Evolutionary conservation across 2,888 invertebrate species (phyloP).

Genomic region (Sialis lutaria): DNA sequence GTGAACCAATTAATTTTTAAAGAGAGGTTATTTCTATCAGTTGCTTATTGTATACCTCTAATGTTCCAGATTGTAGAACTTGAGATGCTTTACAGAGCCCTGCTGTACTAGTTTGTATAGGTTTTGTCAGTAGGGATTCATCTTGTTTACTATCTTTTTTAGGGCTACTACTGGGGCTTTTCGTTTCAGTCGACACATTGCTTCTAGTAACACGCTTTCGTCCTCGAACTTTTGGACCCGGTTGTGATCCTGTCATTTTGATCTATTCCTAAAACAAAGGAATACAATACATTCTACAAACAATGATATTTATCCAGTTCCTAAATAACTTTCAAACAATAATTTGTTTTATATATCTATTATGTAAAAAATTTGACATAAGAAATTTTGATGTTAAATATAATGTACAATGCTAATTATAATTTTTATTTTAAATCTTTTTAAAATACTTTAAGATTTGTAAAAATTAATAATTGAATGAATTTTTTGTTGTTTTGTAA

Average conservation of each 20-base stretch:
- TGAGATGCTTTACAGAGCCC: conserved; percentile 53
- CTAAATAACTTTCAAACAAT: no score
- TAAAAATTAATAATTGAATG: no score
- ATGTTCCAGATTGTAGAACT: conserved; percentile 56
- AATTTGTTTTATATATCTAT: no score
- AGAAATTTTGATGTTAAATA: no score
- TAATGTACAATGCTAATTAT: no score
- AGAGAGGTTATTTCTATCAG: conserved; percentile 2
- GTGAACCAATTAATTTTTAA: not conserved
- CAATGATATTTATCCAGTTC: no score
- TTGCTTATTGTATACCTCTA: conserved; percentile 37
- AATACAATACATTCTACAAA: not conserved
- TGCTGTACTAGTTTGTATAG: conserved; percentile 48
- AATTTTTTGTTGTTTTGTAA: no score
- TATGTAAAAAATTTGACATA: no score
- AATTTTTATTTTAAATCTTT: no score
- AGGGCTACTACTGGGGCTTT: not conserved
- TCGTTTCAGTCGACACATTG: conserved; percentile 1
- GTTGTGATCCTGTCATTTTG: conserved; percentile 3
- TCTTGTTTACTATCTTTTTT: conserved; percentile 16
- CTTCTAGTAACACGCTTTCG: not conserved
- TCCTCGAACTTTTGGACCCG: conserved; percentile 1
- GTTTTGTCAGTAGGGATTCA: conserved; percentile 32
- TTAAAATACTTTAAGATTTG: no score
- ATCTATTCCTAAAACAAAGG: not conserved